Base-by-base conservation (phyloP, 1,140 invertebrate genomes). In the Dendroctonus ponderosae region DNA sequence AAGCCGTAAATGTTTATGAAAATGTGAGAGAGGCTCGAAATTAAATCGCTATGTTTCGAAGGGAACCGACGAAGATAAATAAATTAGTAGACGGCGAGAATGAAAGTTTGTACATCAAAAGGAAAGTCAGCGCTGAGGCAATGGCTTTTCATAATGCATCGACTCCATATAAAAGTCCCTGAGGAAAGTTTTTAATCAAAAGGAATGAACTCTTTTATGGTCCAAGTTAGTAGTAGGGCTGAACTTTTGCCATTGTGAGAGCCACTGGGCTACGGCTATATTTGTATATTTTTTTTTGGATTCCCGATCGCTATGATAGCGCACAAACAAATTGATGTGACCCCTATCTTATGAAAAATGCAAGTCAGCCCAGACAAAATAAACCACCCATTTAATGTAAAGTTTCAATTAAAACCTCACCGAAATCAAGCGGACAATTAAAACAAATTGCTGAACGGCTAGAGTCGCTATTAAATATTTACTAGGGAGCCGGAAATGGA, bases 1-100 rank as follows among this genome's bases (percentile, higher is more conserved):
- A 59, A 59, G 57, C n/a, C 57, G 42, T 59, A 59, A 59, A 59
- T 59, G 57, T 59, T 59, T 59, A 59, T 59, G 57, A 59, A 59
- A 59, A 59, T 59, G 43, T 11, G 57, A 15, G 41, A 48, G 41
- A 59, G 53, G 57, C 57, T 37, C 57, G 43, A 44, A 59, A 44
- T 59, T 43, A 59, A 59, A 43, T 59, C 14, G 57, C 39, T 39
- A 56, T 41, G 38, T 40, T 56, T 39, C 11, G 9, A 43, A 59
- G 57, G 43, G 57, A 48, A 44, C n/a, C 11, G n/a, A 59, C 14
- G 53, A 59, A 59, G 26, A 44, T 59, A 44, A 59, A 59, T 59
- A 44, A 59, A 59, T 59, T 43, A 59, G 26, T 52, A 59, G 42
- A 59, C 7, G 9, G 57, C 41, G 43, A 44, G 37, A 56, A 56